Percentiles rank a stretch among this genome's conserved stretches.
These are phyloP conservation scores for Pseudomyrmex cubaensis DNA, from an alignment of 1,140 invertebrate genomes.

Conservation along the genomic window DNA sequence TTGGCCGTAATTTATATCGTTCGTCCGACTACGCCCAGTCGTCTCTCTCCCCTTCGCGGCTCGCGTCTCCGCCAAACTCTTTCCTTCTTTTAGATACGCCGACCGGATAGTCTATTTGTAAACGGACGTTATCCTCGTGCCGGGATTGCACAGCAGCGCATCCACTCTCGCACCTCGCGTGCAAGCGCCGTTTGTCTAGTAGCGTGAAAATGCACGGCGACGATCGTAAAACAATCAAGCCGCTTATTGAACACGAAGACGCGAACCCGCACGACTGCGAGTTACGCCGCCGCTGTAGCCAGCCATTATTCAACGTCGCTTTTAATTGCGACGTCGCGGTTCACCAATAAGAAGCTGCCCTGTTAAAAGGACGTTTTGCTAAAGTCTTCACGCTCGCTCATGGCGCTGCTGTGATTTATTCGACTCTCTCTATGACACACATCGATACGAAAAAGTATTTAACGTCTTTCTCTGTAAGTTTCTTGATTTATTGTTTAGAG, in stretches of 20 bases:
- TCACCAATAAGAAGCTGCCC: conserved; percentile 52
- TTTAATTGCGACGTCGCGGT: conserved; percentile 55
- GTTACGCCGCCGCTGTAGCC: conserved; percentile 7
- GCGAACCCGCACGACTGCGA: conserved; percentile 17
- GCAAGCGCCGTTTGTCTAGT: neutral
- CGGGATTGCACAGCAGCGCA: neutral
- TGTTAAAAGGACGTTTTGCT: conserved; percentile 50
- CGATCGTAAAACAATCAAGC: conserved; percentile 57
- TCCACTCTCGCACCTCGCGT: neutral
- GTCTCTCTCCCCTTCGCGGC: neutral
- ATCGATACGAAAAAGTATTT: conserved; percentile 47
- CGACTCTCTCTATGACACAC: conserved; percentile 24
- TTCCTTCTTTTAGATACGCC: conserved; percentile 50
- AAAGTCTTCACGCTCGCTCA: conserved; percentile 26
- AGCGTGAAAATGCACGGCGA: conserved; percentile 46
- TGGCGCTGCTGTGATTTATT: conserved; percentile 41
- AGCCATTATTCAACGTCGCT: conserved; percentile 55
- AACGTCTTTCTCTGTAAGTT: neutral
- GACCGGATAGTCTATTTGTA: conserved; percentile 49
- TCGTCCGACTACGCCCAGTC: conserved; percentile 56
- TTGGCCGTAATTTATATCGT: conserved; percentile 75
- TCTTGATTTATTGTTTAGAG: conserved; percentile 32
- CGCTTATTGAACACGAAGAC: conserved; percentile 56
- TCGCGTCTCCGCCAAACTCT: conserved; percentile 30
- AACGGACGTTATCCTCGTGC: conserved; percentile 42